Base-by-base conservation (phyloP, 2,797 vertebrate species). In the Xenentodon cancila region DNA sequence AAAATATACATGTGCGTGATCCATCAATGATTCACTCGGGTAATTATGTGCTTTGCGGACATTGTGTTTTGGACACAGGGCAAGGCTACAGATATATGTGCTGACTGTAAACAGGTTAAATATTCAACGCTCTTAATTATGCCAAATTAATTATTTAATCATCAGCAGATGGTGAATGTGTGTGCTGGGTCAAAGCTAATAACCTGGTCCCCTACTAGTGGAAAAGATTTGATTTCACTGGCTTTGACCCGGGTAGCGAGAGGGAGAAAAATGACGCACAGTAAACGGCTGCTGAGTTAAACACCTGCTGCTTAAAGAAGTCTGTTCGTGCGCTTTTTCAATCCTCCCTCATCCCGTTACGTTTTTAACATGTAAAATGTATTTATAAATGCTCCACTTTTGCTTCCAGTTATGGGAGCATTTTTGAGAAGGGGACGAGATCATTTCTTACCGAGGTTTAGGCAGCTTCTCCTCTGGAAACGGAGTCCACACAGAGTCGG, bases 401-500 rank as follows among this genome's bases (percentile, higher is more conserved):
- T n/a, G 0, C 27, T 59, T 65, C 49, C 7, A 1, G 17, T 46
- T 34, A 15, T 20, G 7, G 1, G 20, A 20, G 22, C 34, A 13
- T 48, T 9, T 54, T 6, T 17, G n/a, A 21, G 25, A 13, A 0
- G 22, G 15, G 42, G 1, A 46, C 45, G 53, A 43, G 22, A 7
- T 7, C 0, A 3, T 5, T 59, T n/a, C 68, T 82, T 92, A 99
- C 98, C 98, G 96, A 71, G 96, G 97, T 84, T 95, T 96, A 53
- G 97, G 98, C 48, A 99, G 92, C 92, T 94, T 97, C 79, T 98
- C 97, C 87, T 99, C 98, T 8, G 97, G 94, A 79, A 96, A 96
- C 5, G 98, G 95, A 43, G 97, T 99, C 98, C 98, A 99, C 75
- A 98, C 97, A 1, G 98, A 98, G 81, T 99, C 98, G 0, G 97